Evolutionary conservation across 92 coral and sea anemone genomes (phyloP).

Genomic region (Siderastrea radians): DNA sequence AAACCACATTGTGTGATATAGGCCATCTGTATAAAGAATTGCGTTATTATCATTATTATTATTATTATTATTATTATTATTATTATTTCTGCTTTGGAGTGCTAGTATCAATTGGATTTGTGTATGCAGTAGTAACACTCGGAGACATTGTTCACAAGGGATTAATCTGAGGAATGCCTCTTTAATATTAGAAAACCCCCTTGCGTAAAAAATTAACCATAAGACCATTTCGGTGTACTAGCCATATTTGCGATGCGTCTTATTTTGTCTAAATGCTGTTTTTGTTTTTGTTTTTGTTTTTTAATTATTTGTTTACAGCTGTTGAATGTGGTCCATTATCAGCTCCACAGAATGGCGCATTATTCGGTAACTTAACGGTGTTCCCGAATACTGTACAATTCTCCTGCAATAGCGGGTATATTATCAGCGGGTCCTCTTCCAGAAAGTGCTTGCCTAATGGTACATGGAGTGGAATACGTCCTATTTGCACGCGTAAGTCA

Average conservation of each 20-base stretch:
- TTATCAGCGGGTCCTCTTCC: conserved; percentile 61
- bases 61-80: too few relatives aligned
- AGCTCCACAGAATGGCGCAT: conserved; percentile 37
- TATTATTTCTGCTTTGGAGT: too few relatives aligned
- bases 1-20: too few relatives aligned
- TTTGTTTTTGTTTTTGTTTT: background rate
- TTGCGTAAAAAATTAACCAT: too few relatives aligned
- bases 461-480: conserved; percentile 73
- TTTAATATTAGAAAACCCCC: too few relatives aligned
- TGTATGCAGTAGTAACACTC: too few relatives aligned
- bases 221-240: too few relatives aligned
- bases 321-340: conserved; percentile 52
- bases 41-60: too few relatives aligned
- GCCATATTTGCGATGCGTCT: background rate
- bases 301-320: conserved; percentile 5
- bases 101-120: too few relatives aligned
- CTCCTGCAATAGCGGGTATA: conserved; percentile 71
- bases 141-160: too few relatives aligned
- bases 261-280: background rate
- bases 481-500: conserved; percentile 26
- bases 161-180: too few relatives aligned
- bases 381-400: conserved; percentile 31
- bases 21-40: too few relatives aligned
- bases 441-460: conserved; percentile 71
- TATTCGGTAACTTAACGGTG: conserved; percentile 36